Base-by-base conservation (phyloP, 53 echinoderm and acorn worm genomes). In the Zoroaster sp. region DNA sequence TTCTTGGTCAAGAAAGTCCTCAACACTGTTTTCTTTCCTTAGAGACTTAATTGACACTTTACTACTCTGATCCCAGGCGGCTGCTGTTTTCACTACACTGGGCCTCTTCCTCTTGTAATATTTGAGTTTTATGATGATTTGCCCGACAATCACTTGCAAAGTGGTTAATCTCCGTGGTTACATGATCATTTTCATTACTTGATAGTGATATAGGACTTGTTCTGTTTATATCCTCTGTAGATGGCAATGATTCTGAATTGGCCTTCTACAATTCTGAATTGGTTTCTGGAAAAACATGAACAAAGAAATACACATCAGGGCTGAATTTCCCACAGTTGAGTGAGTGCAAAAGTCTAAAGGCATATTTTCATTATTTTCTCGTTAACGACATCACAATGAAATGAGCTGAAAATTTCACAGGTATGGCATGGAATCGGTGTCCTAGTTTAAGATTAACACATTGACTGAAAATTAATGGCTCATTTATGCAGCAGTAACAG, bases 141-240 rank as follows among this genome's bases (percentile, higher is more conserved):
- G 23, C 25, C 9, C 21, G 25, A 21, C 13, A 17, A 4, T 12
- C 23, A 40, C 18, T 25, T 59, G 40, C 17, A 13, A 5, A 40
- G 4, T 25, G 12, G 18, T 17, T 17, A 7, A 81, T 81, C 28
- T 20, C 41, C 25, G 11, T 34, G 66, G 30, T 18, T 10, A 18
- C 5, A 23, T 30, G 10, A 13, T 35, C 77, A 88, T 30, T 28
- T 14, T 88, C 77, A 20, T 23, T 30, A 42, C 77, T 88, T 77
- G 77, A 77, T 4, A 77, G 47, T 30, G 77, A 88, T 41, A 77
- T 43, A 46, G 77, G 88, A 47, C 88, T 88, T 31, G 18, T 53
- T 43, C 40, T 66, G 47, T 37, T 38, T 1, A 37, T 9, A 38
- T 36, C 37, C 3, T 54, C 55, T n/a, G 38, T 23, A n/a, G 78